Evolutionary conservation across 2,113 vertebrate species (phyloP).

Genomic region (Polypterus senegalus): DNA sequence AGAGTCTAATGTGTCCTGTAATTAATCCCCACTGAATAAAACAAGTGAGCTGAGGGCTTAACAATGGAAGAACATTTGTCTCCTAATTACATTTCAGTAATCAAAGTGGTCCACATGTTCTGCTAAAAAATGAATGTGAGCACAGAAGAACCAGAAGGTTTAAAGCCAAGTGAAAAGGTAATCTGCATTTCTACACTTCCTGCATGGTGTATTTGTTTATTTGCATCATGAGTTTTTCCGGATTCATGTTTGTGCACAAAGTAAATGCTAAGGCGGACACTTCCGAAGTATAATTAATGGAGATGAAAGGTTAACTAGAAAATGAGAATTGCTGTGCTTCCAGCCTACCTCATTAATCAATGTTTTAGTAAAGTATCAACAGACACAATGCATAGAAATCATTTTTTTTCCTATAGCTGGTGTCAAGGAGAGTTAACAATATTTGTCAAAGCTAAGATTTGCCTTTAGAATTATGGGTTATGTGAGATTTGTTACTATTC

Average conservation of each 20-base stretch:
- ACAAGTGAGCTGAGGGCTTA: slow-evolving; percentile 1
- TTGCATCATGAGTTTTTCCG: too few relatives aligned
- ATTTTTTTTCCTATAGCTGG: not conserved
- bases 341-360: not conserved
- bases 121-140: not conserved
- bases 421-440: not conserved
- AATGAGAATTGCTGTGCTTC: not conserved
- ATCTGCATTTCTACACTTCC: too few relatives aligned
- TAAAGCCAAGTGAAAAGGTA: too few relatives aligned
- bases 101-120: slow-evolving; percentile 1
- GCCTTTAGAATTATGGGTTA: not conserved
- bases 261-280: not conserved
- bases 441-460: slow-evolving; percentile 3
- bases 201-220: too few relatives aligned
- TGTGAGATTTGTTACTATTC: not conserved
- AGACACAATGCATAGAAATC: not conserved
- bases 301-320: slow-evolving; percentile 3
- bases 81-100: slow-evolving; percentile 2
- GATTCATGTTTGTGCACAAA: too few relatives aligned
- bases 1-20: not conserved
- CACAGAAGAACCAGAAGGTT: too few relatives aligned
- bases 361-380: not conserved
- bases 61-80: not conserved
- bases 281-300: not conserved
- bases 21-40: not conserved